A percentile compares a stretch with the other conserved stretches of the same genome.
Conservation (phyloP, 2,113 vertebrate genomes). For the Myiozetetes cayanensis region DNA sequence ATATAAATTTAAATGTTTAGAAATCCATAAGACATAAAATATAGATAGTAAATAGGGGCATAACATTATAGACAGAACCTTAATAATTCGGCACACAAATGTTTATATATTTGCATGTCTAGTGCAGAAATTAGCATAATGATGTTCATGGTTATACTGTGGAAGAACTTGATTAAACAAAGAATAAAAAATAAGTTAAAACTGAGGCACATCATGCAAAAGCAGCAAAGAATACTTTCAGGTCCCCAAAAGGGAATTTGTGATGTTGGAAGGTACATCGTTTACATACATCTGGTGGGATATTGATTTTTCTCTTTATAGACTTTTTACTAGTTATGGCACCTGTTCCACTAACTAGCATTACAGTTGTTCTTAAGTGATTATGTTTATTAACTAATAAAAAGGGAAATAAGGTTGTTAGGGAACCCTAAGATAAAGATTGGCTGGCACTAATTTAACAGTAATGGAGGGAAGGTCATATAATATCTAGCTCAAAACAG, state of each 20-base stretch:
- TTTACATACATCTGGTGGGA: background rate
- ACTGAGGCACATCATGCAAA: background rate
- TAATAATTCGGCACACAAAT: constrained; percentile 75
- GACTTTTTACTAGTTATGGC: background rate
- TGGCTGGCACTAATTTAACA: background rate
- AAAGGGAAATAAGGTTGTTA: background rate
- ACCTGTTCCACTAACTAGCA: background rate
- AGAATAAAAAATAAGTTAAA: constrained; percentile 58
- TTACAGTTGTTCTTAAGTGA: background rate
- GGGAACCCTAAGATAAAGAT: background rate
- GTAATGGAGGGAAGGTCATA: background rate
- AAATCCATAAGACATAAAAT: constrained; percentile 92
- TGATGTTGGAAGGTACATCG: background rate
- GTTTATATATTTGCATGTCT: constrained; percentile 75
- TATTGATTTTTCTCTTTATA: constrained; percentile 4
- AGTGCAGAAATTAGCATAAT: constrained; percentile 73
- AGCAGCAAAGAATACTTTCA: background rate
- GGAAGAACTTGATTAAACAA: constrained; percentile 63
- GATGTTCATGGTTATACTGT: constrained; percentile 56
- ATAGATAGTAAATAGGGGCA: constrained; percentile 80
- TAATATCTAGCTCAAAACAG: background rate
- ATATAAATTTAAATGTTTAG: constrained; percentile 84
- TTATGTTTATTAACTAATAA: background rate
- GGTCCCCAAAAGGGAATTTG: background rate
- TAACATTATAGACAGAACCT: constrained; percentile 71